These are phyloP conservation scores for Tetropium fuscum DNA, from an alignment of 2,888 invertebrate genomes.

Conservation along the genomic window DNA sequence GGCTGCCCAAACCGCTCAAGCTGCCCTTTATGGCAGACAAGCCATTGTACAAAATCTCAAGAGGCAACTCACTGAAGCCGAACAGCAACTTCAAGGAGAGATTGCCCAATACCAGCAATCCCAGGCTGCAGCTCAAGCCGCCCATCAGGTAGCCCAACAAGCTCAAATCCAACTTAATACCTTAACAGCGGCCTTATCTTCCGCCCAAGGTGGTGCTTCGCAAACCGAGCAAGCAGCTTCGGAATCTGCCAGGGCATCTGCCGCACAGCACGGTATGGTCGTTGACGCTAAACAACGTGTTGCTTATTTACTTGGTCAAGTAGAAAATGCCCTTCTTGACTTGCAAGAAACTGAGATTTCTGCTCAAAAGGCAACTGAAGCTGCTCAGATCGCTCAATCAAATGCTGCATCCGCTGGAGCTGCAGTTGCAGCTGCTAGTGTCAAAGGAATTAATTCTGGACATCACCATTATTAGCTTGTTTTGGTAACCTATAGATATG, in stretches of 20 bases:
- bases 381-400: conserved; percentile 77
- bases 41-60: conserved; percentile 67
- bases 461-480: no score
- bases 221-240: conserved; percentile 34
- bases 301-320: conserved; percentile 75
- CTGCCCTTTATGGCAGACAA: conserved; percentile 73
- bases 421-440: conserved; percentile 42
- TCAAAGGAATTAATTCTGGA: conserved; percentile 4
- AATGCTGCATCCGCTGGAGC: conserved; percentile 73
- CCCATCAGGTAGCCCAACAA: conserved; percentile 77
- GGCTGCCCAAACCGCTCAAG: conserved; percentile 66
- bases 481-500: no score
- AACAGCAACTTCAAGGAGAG: conserved; percentile 74
- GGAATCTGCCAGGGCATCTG: conserved; percentile 36
- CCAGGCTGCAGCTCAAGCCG: conserved; percentile 74
- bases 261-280: conserved; percentile 42
- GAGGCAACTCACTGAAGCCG: conserved; percentile 76
- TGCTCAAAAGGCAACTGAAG: conserved; percentile 73
- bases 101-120: conserved; percentile 77
- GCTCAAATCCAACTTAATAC: conserved; percentile 75
- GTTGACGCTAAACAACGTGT: conserved; percentile 73
- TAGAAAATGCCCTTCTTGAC: conserved; percentile 74
- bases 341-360: conserved; percentile 78
- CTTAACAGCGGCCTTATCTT: conserved; percentile 74
- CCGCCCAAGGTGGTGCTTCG: conserved; percentile 43